These are phyloP conservation scores for Aratinga solstitialis DNA, from an alignment of 2,797 vertebrate genomes.

Conservation along the genomic window DNA sequence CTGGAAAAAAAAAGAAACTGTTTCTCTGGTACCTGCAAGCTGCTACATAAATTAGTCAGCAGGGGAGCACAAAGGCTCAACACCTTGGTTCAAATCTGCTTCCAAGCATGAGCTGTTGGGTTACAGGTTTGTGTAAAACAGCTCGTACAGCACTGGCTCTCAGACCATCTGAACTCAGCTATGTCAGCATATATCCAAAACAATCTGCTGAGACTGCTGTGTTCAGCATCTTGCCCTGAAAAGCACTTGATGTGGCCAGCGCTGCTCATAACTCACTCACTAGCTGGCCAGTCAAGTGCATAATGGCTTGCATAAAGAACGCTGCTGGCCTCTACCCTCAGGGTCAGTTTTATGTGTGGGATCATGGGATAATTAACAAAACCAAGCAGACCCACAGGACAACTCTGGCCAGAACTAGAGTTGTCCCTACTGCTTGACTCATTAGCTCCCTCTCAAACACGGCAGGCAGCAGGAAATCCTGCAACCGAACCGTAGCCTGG, in stretches of 20 bases:
- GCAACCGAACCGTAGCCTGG: not conserved
- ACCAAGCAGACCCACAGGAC: not conserved
- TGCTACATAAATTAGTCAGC: constrained; percentile 1
- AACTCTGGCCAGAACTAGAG: not conserved
- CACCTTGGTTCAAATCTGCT: rapidly evolving
- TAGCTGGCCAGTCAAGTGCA: not conserved
- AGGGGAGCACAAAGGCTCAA: not conserved
- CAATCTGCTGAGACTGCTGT: not conserved
- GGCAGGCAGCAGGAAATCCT: not conserved
- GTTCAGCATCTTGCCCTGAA: not conserved
- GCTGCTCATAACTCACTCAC: not conserved
- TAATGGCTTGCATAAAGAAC: not conserved
- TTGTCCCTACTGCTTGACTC: not conserved
- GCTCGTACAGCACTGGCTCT: not conserved
- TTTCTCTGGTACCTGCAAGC: constrained; percentile 1
- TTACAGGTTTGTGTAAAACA: not conserved
- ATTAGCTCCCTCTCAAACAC: not conserved
- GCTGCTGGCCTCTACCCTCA: not conserved
- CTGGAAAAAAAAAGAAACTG: not conserved
- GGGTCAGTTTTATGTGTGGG: not conserved
- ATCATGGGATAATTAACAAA: not conserved
- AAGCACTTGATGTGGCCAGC: not conserved
- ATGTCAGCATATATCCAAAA: not conserved
- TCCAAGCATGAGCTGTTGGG: not conserved
- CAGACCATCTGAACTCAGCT: not conserved